These are phyloP conservation scores for Polyergus mexicanus DNA, from an alignment of 1,140 invertebrate genomes.

Conservation along the genomic window DNA sequence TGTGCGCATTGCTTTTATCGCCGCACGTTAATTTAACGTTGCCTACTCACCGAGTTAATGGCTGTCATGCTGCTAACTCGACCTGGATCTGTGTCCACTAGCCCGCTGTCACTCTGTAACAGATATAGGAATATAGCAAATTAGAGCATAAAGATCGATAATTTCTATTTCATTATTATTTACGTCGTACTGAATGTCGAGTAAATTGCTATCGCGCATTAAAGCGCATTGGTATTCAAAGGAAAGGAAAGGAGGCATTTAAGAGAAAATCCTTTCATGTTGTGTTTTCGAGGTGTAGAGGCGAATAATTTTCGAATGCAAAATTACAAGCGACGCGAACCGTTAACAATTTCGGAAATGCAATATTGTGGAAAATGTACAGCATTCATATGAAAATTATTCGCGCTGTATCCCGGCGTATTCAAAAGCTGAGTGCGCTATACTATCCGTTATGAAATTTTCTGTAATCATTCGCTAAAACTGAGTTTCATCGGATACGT, in stretches of 20 bases:
- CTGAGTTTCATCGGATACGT: conserved; percentile 35
- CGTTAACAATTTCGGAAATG: conserved; percentile 59
- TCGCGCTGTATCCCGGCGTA: conserved; percentile 50
- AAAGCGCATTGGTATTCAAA: neutral
- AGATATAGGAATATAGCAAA: conserved; percentile 73
- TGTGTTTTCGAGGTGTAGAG: neutral
- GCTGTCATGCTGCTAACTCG: conserved; percentile 86
- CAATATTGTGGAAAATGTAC: conserved; percentile 49
- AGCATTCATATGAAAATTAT: conserved; percentile 56
- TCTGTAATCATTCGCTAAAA: conserved; percentile 43
- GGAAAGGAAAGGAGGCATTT: neutral
- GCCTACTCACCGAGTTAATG: conserved; percentile 86
- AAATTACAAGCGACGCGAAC: conserved; percentile 30
- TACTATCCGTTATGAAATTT: conserved; percentile 44
- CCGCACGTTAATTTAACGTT: conserved; percentile 40
- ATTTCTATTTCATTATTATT: neutral
- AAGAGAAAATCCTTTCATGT: neutral
- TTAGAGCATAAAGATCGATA: conserved; percentile 57
- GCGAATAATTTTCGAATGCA: conserved; percentile 24
- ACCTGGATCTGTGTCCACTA: conserved; percentile 86
- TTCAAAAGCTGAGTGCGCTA: conserved; percentile 65
- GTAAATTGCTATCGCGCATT: neutral
- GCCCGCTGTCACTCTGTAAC: conserved; percentile 86
- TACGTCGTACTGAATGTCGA: neutral
- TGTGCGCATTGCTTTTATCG: conserved; percentile 54